Percentiles rank a stretch among this genome's conserved stretches.
These are phyloP conservation scores for Daktulosphaira vitifoliae DNA, from an alignment of 1,140 invertebrate species.

Conservation along the genomic window DNA sequence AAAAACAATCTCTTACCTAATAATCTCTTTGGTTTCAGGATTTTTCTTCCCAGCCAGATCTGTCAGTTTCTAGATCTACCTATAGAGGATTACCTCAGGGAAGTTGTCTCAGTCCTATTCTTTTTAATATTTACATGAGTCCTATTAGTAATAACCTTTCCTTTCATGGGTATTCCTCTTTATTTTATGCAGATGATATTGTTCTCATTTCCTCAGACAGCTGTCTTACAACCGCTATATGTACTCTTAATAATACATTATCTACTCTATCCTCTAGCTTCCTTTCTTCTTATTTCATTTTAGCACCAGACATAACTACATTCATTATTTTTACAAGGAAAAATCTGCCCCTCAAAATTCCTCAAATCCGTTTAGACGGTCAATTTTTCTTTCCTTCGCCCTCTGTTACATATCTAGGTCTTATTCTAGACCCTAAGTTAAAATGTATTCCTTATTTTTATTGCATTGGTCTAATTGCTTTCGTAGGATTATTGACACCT, in stretches of 20 bases:
- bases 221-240: not conserved
- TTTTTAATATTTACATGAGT: constrained; percentile 2
- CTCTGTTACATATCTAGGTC: not conserved
- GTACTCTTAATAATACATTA: not conserved
- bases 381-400: not conserved
- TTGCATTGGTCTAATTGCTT: too few species aligned
- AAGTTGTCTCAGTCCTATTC: not conserved
- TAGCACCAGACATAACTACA: not conserved
- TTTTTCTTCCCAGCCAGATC: not conserved
- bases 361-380: not conserved
- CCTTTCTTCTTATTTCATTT: not conserved
- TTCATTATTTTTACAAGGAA: not conserved
- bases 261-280: not conserved
- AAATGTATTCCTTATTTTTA: not conserved
- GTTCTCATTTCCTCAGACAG: not conserved
- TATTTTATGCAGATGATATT: not conserved
- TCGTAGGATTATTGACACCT: too few species aligned
- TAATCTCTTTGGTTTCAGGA: not conserved
- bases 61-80: not conserved
- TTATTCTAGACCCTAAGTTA: not conserved
- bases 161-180: not conserved
- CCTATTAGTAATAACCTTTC: not conserved
- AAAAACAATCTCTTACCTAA: not conserved
- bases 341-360: not conserved
- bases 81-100: not conserved